Percentiles rank a stretch among this genome's conserved stretches.
These are phyloP conservation scores for Hipparchia semele DNA, from an alignment of 2,888 invertebrate genomes.

Conservation along the genomic window DNA sequence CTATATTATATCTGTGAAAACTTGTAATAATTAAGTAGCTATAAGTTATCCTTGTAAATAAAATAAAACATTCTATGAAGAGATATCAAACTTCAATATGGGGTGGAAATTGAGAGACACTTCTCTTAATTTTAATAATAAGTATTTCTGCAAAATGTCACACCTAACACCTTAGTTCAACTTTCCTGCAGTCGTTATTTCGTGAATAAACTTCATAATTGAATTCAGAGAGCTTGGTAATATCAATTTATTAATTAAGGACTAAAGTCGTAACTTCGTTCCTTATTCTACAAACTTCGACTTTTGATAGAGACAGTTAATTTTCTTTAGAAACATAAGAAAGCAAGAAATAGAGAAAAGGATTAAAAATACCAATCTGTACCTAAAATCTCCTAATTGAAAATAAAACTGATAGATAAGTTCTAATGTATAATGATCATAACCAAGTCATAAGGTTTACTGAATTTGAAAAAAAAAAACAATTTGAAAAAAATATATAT, in stretches of 20 bases:
- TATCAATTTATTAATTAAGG: conserved; percentile 21
- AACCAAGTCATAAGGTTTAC: too few relatives aligned
- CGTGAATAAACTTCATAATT: conserved; percentile 23
- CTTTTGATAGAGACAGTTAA: conserved; percentile 1
- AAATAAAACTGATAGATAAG: not conserved
- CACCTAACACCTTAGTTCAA: not conserved
- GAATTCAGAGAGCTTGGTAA: conserved; percentile 12
- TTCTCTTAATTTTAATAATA: too few relatives aligned
- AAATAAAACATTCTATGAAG: too few relatives aligned
- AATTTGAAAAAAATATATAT: too few relatives aligned
- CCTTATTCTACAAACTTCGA: not conserved
- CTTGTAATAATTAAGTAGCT: too few relatives aligned
- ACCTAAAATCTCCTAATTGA: not conserved
- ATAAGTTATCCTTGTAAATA: too few relatives aligned
- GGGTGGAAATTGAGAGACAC: too few relatives aligned
- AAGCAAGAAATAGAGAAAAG: not conserved
- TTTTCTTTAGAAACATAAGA: not conserved
- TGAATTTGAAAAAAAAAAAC: too few relatives aligned
- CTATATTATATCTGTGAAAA: too few relatives aligned
- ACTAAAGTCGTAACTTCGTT: conserved; percentile 6
- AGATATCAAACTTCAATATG: too few relatives aligned
- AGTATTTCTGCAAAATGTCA: not conserved
- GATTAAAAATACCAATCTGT: not conserved
- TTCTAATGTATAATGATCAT: too few relatives aligned
- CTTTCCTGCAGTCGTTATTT: conserved; percentile 15